phyloP scores from a whole-genome alignment of 2,113 vertebrate genomes.

The Salvelinus sp. region DNA sequence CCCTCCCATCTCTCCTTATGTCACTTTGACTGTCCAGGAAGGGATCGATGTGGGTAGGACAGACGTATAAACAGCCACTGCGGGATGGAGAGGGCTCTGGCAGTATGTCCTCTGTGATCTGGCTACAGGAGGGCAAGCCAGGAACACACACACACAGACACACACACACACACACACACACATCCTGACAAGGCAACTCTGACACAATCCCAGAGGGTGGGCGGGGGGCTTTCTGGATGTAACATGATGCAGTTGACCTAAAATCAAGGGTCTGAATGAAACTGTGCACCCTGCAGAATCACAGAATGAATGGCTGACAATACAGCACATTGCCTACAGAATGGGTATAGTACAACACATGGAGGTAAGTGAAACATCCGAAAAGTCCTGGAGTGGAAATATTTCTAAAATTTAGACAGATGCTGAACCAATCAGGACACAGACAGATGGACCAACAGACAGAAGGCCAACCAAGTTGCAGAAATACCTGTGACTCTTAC shows the following conservation, averaged over 20 bases:
- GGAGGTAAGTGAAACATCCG: not conserved
- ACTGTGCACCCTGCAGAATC: not conserved
- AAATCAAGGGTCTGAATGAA: conserved; percentile 8
- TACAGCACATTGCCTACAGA: not conserved
- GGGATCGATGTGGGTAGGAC: not conserved
- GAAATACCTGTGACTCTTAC: too few relatives aligned
- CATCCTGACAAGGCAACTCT: not conserved
- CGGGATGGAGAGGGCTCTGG: not conserved
- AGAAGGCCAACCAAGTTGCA: too few relatives aligned
- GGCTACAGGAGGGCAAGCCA: not conserved
- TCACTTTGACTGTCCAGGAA: not conserved
- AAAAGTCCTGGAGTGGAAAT: not conserved
- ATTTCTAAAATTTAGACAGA: not conserved
- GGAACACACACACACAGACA: conserved; percentile 1
- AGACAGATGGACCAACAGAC: not conserved
- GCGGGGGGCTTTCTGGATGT: conserved; percentile 1
- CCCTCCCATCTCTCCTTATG: too few relatives aligned
- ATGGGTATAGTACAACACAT: too few relatives aligned
- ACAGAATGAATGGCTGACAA: conserved; percentile 4
- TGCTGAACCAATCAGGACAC: not conserved
- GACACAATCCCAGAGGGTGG: conserved; percentile 5
- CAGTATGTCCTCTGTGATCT: not conserved
- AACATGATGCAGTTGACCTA: conserved; percentile 31
- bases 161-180: not conserved
- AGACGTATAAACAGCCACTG: not conserved